Evolutionary conservation across 2,113 vertebrate genomes (phyloP).

Genomic region (Grus americana): DNA sequence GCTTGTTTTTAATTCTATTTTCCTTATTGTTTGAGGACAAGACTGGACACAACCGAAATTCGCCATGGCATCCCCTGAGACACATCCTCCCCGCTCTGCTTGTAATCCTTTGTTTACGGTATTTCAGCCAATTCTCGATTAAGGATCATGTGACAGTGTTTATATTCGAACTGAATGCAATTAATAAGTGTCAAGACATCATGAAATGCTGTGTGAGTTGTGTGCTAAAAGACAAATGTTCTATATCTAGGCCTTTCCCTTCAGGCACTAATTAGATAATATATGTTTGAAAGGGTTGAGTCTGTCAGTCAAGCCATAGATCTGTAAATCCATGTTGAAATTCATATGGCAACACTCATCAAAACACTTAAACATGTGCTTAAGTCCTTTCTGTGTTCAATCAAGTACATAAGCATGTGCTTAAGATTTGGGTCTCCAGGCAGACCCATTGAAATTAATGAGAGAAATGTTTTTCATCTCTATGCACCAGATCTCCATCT

Average conservation of each 20-base stretch:
- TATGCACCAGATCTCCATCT: constrained; percentile 3
- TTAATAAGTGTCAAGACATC: constrained; percentile 67
- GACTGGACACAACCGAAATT: constrained; percentile 50
- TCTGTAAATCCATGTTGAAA: constrained; percentile 64
- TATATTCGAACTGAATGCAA: constrained; percentile 61
- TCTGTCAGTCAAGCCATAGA: constrained; percentile 47
- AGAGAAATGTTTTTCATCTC: constrained; percentile 35
- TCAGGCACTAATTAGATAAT: constrained; percentile 64
- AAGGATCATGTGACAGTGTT: constrained; percentile 57
- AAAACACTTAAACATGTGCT: constrained; percentile 57
- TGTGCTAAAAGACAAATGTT: constrained; percentile 61
- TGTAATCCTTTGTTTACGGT: constrained; percentile 68
- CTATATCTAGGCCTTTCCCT: constrained; percentile 51
- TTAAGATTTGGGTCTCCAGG: constrained; percentile 43
- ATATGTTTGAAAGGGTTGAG: constrained; percentile 53
- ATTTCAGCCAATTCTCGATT: constrained; percentile 56
- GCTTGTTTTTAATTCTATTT: background rate
- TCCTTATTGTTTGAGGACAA: constrained; percentile 35
- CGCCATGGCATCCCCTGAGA: background rate
- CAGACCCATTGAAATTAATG: constrained; percentile 36
- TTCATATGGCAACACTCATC: constrained; percentile 63
- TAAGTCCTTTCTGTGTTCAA: constrained; percentile 60
- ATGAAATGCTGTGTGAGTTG: constrained; percentile 51
- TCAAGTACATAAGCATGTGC: constrained; percentile 46
- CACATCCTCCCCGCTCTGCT: background rate